A percentile compares a stretch with the other conserved stretches of the same genome.
phyloP scores from a whole-genome alignment of 1,140 invertebrate species.

The Megalopta genalis region DNA sequence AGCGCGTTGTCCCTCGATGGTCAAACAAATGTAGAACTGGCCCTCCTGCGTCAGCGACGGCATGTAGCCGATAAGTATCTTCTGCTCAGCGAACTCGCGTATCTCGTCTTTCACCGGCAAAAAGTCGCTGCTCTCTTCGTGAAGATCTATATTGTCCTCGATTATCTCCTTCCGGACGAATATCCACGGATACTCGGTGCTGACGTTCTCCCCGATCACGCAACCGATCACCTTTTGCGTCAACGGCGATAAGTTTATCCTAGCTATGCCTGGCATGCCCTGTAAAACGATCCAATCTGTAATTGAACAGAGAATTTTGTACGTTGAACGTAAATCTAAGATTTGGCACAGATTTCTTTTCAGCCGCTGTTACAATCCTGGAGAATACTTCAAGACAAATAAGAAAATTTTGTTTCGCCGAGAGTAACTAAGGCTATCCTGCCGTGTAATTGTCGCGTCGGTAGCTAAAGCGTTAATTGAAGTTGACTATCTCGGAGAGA shows the following conservation, averaged over 20 bases:
- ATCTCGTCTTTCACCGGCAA: conserved; percentile 80
- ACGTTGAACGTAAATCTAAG: too few relatives aligned
- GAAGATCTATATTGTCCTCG: conserved; percentile 81
- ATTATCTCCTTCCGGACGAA: conserved; percentile 83
- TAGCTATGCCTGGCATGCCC: conserved; percentile 66
- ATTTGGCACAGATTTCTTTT: too few relatives aligned
- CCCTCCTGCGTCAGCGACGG: conserved; percentile 82
- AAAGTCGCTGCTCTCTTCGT: conserved; percentile 82
- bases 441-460: too few relatives aligned
- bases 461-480: too few relatives aligned
- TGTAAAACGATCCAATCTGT: conserved; percentile 26
- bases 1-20: conserved; percentile 76
- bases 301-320: too few relatives aligned
- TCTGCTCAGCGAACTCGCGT: conserved; percentile 78
- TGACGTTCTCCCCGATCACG: conserved; percentile 81
- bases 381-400: too few relatives aligned
- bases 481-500: too few relatives aligned
- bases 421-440: too few relatives aligned
- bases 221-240: conserved; percentile 80
- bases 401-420: too few relatives aligned
- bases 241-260: conserved; percentile 72
- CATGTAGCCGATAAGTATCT: conserved; percentile 86
- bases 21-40: conserved; percentile 87
- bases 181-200: conserved; percentile 87
- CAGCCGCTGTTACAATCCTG: too few relatives aligned